phyloP scores from a whole-genome alignment of 2,888 invertebrate genomes.

The Limnephilus marmoratus region DNA sequence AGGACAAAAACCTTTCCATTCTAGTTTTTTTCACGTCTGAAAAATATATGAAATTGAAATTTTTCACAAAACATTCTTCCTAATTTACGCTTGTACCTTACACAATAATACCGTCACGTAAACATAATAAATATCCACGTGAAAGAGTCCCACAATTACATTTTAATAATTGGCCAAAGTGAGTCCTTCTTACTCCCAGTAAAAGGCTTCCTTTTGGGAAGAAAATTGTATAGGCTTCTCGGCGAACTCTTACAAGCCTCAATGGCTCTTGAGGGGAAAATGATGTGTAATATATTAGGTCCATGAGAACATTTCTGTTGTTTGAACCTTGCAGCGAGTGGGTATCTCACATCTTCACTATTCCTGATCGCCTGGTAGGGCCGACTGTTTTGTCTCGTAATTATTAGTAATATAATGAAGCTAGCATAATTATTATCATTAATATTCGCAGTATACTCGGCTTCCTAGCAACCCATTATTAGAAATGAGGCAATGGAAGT shows the following conservation, averaged over 20 bases:
- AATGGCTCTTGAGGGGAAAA: slow-evolving; percentile 16
- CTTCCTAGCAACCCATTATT: neutral
- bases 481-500: neutral
- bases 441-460: neutral
- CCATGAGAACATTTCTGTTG: slow-evolving; percentile 11
- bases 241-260: neutral
- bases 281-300: slow-evolving; percentile 11
- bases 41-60: too few species aligned
- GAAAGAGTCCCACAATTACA: neutral
- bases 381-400: neutral
- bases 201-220: neutral
- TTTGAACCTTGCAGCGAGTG: neutral
- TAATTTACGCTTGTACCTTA: neutral
- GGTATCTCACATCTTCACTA: neutral
- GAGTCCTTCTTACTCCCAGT: neutral
- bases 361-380: neutral
- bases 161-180: slow-evolving; percentile 14
- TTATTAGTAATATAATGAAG: neutral
- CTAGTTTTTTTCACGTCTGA: too few species aligned
- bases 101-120: neutral
- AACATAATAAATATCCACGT: neutral
- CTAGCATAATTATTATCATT: neutral
- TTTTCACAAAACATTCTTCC: neutral
- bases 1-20: too few species aligned
- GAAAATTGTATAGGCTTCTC: slow-evolving; percentile 3